Evolutionary conservation across 2,113 vertebrate genomes (phyloP).

Genomic region (Passer domesticus): DNA sequence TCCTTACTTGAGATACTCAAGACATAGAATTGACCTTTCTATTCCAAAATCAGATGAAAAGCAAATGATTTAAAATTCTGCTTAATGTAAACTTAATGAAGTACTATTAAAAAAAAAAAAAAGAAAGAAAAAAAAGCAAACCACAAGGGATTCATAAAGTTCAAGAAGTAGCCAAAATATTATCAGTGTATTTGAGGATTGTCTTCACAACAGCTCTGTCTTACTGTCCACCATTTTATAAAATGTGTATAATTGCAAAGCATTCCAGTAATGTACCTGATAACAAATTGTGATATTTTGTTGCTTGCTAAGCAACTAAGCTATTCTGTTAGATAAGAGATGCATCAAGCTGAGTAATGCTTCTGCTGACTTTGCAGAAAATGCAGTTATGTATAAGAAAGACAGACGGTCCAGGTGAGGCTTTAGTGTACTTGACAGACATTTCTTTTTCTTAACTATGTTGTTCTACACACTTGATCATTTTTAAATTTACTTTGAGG

Average conservation of each 20-base stretch:
- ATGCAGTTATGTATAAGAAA: background rate
- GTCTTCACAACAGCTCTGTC: background rate
- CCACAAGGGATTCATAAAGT: background rate
- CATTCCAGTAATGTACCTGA: background rate
- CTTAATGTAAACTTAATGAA: background rate
- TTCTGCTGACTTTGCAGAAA: background rate
- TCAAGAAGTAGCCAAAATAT: background rate
- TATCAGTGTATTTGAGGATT: background rate
- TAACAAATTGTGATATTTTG: background rate
- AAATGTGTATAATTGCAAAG: background rate
- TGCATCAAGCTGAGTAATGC: background rate
- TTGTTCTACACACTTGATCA: rapidly evolving
- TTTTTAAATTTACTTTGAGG: background rate
- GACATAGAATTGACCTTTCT: background rate
- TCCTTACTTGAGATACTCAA: background rate
- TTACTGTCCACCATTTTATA: background rate
- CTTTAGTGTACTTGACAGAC: background rate
- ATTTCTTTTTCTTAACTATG: background rate
- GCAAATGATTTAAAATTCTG: background rate
- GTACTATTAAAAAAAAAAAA: background rate
- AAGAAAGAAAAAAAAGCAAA: background rate
- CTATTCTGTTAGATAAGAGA: background rate
- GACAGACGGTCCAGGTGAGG: rapidly evolving
- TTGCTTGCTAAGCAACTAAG: background rate
- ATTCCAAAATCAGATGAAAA: background rate